Conservation (phyloP, 2,113 vertebrate genomes). For the Genyomyrus donnyi region DNA sequence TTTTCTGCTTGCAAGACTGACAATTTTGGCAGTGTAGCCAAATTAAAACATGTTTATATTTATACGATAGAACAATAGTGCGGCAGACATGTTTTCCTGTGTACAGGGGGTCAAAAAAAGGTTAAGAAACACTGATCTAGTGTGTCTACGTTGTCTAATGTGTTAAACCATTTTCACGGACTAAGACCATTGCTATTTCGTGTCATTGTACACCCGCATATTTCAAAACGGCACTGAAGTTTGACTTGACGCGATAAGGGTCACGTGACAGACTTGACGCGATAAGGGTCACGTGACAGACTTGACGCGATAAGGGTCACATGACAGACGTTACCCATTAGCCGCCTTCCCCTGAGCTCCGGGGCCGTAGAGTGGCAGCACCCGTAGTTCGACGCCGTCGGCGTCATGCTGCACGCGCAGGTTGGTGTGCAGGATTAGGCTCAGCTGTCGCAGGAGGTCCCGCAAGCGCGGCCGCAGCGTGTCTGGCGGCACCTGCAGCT, state of each 20-base stretch:
- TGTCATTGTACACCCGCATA: neutral
- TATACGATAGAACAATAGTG: neutral
- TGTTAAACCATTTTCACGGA: neutral
- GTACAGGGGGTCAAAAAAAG: neutral
- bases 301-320: too few relatives aligned
- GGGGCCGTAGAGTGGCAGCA: constrained; percentile 67
- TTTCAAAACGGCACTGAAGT: neutral
- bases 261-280: neutral
- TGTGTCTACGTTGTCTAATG: neutral
- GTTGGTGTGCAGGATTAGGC: constrained; percentile 77
- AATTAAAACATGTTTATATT: neutral
- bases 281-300: too few relatives aligned
- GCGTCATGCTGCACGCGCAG: constrained; percentile 67
- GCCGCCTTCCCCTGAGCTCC: constrained; percentile 61
- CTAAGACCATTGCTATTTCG: neutral
- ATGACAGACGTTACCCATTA: neutral
- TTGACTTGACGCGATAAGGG: neutral
- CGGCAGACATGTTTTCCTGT: neutral
- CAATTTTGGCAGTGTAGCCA: neutral
- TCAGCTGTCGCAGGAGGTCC: constrained; percentile 69
- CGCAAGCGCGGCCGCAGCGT: constrained; percentile 70
- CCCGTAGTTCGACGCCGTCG: constrained; percentile 57
- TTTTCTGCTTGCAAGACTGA: too few relatives aligned
- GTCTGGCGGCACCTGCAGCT: constrained; percentile 75
- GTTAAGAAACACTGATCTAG: neutral